Evolutionary conservation across 2,797 vertebrate genomes (phyloP).

Genomic region (Lithobates sylvaticus): DNA sequence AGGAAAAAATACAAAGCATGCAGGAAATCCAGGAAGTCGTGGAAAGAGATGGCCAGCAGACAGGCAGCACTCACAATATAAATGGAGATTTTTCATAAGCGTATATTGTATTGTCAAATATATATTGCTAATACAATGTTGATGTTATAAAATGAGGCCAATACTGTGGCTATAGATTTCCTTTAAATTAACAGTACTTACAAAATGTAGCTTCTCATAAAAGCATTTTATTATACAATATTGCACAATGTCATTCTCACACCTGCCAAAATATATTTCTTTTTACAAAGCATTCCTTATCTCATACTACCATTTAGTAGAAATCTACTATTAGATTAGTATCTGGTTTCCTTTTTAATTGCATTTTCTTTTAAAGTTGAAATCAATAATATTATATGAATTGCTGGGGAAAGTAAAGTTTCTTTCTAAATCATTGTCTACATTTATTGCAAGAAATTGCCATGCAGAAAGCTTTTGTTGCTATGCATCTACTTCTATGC

Average conservation of each 20-base stretch:
- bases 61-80: no score
- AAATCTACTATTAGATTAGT: slow-evolving; percentile 44
- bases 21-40: no score
- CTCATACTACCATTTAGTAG: slow-evolving; percentile 12
- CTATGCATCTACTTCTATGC: slow-evolving; percentile 4
- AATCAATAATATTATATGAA: slow-evolving; percentile 35
- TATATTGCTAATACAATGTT: no score
- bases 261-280: background rate
- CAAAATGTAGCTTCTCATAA: background rate
- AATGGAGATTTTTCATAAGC: no score
- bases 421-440: slow-evolving; percentile 17
- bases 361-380: slow-evolving; percentile 32
- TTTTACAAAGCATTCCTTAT: background rate
- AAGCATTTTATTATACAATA: no score
- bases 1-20: no score
- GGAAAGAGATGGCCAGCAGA: no score
- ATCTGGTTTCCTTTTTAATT: slow-evolving; percentile 23
- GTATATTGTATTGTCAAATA: no score
- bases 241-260: background rate
- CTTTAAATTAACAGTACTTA: background rate
- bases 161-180: no score
- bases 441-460: slow-evolving; percentile 2
- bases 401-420: background rate
- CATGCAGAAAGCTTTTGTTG: background rate
- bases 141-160: no score